These are phyloP conservation scores for Heliconius sara DNA, from an alignment of 2,888 invertebrate genomes.

Conservation along the genomic window DNA sequence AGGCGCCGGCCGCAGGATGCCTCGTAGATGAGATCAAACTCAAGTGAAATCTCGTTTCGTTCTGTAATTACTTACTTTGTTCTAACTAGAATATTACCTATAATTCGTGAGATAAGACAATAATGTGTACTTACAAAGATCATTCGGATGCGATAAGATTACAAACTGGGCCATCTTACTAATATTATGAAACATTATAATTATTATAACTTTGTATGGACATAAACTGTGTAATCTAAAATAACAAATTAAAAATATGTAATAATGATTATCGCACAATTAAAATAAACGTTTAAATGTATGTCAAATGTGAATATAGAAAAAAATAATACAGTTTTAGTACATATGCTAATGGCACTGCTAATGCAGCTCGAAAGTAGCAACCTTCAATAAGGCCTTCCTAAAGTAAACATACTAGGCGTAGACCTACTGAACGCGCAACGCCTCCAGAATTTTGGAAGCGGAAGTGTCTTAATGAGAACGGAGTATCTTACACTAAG, in stretches of 20 bases:
- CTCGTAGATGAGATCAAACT: background rate
- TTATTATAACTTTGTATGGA: slow-evolving; percentile 7
- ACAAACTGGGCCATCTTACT: background rate
- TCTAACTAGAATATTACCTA: background rate
- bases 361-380: too few relatives aligned
- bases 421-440: too few relatives aligned
- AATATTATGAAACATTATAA: slow-evolving; percentile 4
- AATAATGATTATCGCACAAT: background rate
- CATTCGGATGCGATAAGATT: slow-evolving; percentile 12
- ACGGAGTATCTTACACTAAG: too few relatives aligned
- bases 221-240: background rate
- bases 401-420: too few relatives aligned
- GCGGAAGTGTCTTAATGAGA: too few relatives aligned
- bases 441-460: too few relatives aligned
- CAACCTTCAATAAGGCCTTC: too few relatives aligned
- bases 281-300: background rate
- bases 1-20: background rate
- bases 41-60: slow-evolving; percentile 16
- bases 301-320: background rate
- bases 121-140: slow-evolving; percentile 11
- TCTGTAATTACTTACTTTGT: slow-evolving; percentile 11
- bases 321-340: too few relatives aligned
- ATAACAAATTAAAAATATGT: background rate
- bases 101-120: slow-evolving; percentile 16
- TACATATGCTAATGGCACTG: background rate